Evolutionary conservation across 2,888 invertebrate genomes (phyloP), one percentile per base, ranked within the genome.

Genomic region (Macaria liturata): DNA sequence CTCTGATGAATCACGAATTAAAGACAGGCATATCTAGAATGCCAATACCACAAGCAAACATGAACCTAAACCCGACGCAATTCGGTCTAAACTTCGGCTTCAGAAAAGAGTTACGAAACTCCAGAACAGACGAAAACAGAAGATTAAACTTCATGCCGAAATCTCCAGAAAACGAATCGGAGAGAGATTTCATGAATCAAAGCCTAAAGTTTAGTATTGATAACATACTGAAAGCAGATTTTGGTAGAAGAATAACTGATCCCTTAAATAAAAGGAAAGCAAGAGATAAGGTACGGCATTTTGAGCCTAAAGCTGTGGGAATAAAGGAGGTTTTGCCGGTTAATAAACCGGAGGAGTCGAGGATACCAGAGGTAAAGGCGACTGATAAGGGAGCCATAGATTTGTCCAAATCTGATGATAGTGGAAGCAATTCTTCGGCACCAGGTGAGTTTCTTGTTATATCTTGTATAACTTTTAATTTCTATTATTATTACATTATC

Each of bases 221-320:
- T 73, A 97, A 97, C 83, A 97, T 97, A 62, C 84, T 97, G 32
- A 95, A 96, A 74, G 97, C 97, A 0, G 97, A 97, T 79, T 97
- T 97, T 68, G 97, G 97, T 0, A 91, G 95, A 37, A 78, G 95
- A 47, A 94, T 95, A 42, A 94, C 95, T 0, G 94, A 95, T 72
- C 95, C 95, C 8, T 86, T 95, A 54, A 92, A 93, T 49, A 95
- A 94, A 61, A 89, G 94, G 57, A 95, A 94, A 70, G 80, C 81
- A 56, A 51, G 51, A n/a, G 51, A 51, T 37, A 90, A 86, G 45
- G 68, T 75, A 3, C 79, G 85, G 53, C 58, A 62, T 54, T 71
- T 75, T 62, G 90, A 90, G 62, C 78, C 74, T 39, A 87, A 86
- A 60, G 67, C 75, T 59, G 76, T 70, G 57, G 83, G 83, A 0